Evolutionary conservation across 2,797 vertebrate species (phyloP).

Genomic region (Alcedo atthis): DNA sequence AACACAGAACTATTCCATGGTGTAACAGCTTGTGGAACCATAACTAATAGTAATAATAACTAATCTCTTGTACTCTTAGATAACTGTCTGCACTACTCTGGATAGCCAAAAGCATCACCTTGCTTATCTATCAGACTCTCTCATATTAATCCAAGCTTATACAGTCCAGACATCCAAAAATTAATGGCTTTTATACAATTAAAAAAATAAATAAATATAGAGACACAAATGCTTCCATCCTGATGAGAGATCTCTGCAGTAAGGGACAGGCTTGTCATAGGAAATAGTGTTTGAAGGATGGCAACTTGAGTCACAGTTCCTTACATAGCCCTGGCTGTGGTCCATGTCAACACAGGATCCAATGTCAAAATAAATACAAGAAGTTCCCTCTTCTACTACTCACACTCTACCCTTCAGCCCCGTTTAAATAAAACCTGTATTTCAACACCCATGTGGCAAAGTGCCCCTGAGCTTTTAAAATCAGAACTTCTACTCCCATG

Average conservation of each 20-base stretch:
- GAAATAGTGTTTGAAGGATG: background rate
- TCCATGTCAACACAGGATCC: fast-evolving
- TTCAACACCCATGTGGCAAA: background rate
- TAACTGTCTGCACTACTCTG: background rate
- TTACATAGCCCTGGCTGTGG: background rate
- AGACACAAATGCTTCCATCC: background rate
- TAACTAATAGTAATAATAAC: no score
- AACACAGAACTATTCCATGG: background rate
- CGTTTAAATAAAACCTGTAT: background rate
- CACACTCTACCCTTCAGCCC: background rate
- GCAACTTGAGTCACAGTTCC: background rate
- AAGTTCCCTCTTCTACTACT: background rate
- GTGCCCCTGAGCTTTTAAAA: background rate
- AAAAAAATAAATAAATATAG: no score
- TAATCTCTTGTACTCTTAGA: background rate
- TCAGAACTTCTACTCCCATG: background rate
- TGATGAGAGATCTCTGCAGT: background rate
- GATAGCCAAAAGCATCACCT: background rate
- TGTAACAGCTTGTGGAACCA: background rate
- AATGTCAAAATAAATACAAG: conserved; percentile 15
- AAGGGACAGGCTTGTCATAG: background rate
- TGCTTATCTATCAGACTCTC: background rate
- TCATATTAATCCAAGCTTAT: background rate
- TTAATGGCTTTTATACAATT: background rate
- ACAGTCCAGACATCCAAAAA: background rate